Conservation (phyloP, 2,888 invertebrate species). For the Habroteleia sp. region DNA sequence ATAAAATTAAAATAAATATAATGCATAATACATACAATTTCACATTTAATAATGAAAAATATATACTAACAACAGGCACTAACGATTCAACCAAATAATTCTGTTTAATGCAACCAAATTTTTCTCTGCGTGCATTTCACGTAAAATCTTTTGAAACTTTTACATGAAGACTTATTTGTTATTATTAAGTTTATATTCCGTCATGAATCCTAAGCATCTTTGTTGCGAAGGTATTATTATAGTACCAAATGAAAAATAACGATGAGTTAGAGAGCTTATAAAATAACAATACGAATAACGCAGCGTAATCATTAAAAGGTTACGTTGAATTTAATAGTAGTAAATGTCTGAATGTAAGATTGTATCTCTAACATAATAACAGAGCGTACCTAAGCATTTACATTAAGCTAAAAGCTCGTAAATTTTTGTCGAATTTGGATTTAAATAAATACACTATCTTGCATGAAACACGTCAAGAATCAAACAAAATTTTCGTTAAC, state of each 20-base stretch:
- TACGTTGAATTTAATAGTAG: background rate
- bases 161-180: slow-evolving; percentile 10
- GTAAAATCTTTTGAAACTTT: background rate
- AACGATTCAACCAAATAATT: no score
- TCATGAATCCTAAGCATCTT: background rate
- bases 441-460: no score
- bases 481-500: background rate
- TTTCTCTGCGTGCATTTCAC: background rate
- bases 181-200: slow-evolving; percentile 21
- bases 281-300: background rate
- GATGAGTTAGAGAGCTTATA: background rate
- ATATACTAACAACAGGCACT: no score
- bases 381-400: no score
- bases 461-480: background rate
- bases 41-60: no score
- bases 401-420: no score
- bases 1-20: no score
- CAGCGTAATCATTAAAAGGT: background rate
- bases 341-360: no score
- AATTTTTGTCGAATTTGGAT: background rate
- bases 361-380: no score
- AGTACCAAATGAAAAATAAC: background rate
- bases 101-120: no score
- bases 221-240: slow-evolving; percentile 4
- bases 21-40: no score